phyloP scores from a whole-genome alignment of 2,888 invertebrate species.

The Polydesmus complanatus region DNA sequence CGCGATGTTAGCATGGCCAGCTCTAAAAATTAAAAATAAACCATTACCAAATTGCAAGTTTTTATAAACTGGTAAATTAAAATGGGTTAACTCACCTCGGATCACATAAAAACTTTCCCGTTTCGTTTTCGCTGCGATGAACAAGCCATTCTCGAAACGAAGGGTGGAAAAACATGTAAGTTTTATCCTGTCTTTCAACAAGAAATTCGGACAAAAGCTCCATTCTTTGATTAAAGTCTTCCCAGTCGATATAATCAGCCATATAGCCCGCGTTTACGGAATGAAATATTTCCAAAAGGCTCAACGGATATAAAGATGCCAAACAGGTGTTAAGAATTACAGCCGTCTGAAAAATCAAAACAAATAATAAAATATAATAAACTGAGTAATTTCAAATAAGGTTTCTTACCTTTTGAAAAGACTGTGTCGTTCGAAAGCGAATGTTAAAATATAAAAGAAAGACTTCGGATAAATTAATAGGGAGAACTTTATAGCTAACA shows the following conservation, averaged over 20 bases:
- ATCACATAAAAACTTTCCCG: slow-evolving; percentile 85
- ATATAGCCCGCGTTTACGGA: slow-evolving; percentile 76
- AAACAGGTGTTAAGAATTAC: slow-evolving; percentile 80
- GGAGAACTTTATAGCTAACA: slow-evolving; percentile 77
- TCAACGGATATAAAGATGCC: slow-evolving; percentile 79
- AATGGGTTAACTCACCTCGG: slow-evolving; percentile 37
- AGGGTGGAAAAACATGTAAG: slow-evolving; percentile 95
- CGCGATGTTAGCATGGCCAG: slow-evolving; percentile 84
- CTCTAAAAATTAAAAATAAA: slow-evolving; percentile 34
- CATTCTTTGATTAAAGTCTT: slow-evolving; percentile 77
- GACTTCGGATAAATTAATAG: slow-evolving; percentile 74
- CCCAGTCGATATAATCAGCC: slow-evolving; percentile 68
- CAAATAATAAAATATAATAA: slow-evolving; percentile 1
- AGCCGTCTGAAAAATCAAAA: slow-evolving; percentile 40
- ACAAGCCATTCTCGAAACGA: slow-evolving; percentile 96
- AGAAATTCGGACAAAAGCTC: slow-evolving; percentile 73
- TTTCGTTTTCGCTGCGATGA: slow-evolving; percentile 52
- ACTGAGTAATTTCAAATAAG: not conserved
- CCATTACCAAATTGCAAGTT: no score
- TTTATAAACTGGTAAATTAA: not conserved
- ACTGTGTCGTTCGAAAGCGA: slow-evolving; percentile 71
- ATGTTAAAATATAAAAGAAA: slow-evolving; percentile 83
- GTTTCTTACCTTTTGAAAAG: slow-evolving; percentile 56
- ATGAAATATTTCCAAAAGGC: slow-evolving; percentile 78
- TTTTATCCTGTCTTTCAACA: slow-evolving; percentile 77